Evolutionary conservation across 2,797 vertebrate species (phyloP), one percentile per base, ranked within the genome.

Genomic region (Sylvilagus floridanus): DNA sequence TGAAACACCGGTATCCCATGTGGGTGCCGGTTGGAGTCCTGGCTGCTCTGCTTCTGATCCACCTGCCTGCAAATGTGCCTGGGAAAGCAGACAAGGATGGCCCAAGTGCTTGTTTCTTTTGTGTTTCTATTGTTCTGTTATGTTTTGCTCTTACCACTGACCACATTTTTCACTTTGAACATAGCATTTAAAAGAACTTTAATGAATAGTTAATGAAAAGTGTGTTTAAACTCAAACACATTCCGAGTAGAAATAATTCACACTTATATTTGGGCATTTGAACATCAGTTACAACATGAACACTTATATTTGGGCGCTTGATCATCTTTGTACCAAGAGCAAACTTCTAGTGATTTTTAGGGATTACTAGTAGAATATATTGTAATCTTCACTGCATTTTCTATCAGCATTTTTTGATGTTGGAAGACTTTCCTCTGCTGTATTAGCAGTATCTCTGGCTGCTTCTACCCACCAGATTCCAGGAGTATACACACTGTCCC

Each of bases 161-260:
- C 14, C 37, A 69, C 2, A 65, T 82, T 78, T 90, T 94, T 30
- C 63, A 16, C 35, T 7, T 19, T 73, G 37, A 66, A 47, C 7
- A 10, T 83, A 86, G 28, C 14, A 72, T 89, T 91, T 95, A 72
- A 72, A 84, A 79, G 50, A 87, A 69, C 10, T 35, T 88, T 69
- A 81, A 17, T 87, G 28, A 75, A 71, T 92, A 37, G 69, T 68
- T 65, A 86, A 52, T 86, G 81, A 82, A 96, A 88, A 88, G 24
- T 54, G 1, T 95, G 28, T 83, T 95, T 89, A 77, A 92, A 89
- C 42, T 65, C 47, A 71, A 52, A 72, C 13, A 4, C 72, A 26
- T 52, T 81, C 60, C 24, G 81, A 42, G 75, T 90, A 42, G 32
- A 87, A 84, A 37, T 69, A 50, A 79, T 81, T 76, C 11, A 4